Conservation (phyloP, 2,888 invertebrate genomes). For the Steinernema carpocapsae region DNA sequence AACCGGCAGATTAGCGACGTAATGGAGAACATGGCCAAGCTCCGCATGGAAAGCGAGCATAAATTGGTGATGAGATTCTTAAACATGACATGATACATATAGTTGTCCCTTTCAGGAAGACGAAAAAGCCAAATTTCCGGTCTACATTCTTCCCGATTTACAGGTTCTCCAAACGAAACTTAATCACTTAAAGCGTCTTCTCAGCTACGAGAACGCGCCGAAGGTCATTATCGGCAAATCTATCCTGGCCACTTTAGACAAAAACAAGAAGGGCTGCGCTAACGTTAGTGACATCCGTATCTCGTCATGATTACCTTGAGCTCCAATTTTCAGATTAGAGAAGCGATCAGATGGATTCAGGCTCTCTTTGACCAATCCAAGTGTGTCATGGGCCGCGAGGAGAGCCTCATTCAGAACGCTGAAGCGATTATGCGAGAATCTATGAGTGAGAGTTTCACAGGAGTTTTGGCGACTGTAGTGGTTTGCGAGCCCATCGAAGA, state of each 20-base stretch:
- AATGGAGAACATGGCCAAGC: constrained; percentile 20
- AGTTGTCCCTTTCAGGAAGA: constrained; percentile 2
- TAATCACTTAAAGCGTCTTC: constrained; percentile 11
- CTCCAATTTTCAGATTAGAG: not conserved
- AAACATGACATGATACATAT: not conserved
- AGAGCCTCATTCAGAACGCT: not conserved
- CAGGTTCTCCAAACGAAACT: constrained; percentile 24
- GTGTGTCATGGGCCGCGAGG: not conserved
- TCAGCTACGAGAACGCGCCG: not conserved
- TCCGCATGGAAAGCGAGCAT: constrained; percentile 15
- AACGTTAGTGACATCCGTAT: not conserved
- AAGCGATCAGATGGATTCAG: constrained; percentile 15
- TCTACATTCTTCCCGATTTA: constrained; percentile 15
- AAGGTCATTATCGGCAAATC: not conserved
- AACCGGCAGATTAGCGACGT: not conserved
- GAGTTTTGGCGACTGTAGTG: constrained; percentile 6
- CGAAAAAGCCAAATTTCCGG: constrained; percentile 21
- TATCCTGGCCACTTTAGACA: constrained; percentile 23
- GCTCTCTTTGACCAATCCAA: too few species aligned
- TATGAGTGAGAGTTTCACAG: not conserved
- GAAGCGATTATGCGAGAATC: not conserved
- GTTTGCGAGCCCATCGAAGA: not conserved
- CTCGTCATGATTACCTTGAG: not conserved
- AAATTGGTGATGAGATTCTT: not conserved
- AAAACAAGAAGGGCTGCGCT: constrained; percentile 26